Percentiles rank a stretch among this genome's conserved stretches.
Conservation (phyloP, 1,140 invertebrate species). For the Oscheius sp. region DNA sequence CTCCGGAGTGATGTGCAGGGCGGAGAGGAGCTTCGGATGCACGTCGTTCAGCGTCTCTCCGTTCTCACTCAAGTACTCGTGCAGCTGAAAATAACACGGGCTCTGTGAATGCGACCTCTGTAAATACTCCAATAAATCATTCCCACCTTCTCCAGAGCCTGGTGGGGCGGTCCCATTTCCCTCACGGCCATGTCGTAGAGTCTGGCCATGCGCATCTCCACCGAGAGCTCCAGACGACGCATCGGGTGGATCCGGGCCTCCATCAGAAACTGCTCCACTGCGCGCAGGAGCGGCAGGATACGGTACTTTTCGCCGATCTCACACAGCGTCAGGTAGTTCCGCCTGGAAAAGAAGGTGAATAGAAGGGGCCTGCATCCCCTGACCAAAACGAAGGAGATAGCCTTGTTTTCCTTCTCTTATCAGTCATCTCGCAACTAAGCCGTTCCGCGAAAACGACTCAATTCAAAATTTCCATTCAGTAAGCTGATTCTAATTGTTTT, state of each 20-base stretch:
- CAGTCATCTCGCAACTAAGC: too few species aligned
- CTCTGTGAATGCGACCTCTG: neutral
- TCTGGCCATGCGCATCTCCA: slow-evolving; percentile 32
- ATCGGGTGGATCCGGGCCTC: slow-evolving; percentile 49
- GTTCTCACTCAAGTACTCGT: slow-evolving; percentile 31
- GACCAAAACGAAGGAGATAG: too few species aligned
- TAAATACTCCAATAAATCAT: slow-evolving; percentile 11
- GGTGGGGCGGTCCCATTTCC: neutral
- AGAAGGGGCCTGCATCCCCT: too few species aligned
- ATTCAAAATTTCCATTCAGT: too few species aligned
- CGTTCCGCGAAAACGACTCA: too few species aligned
- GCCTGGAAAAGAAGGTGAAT: slow-evolving; percentile 27
- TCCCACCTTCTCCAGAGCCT: neutral
- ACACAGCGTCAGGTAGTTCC: slow-evolving; percentile 40
- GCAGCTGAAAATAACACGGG: neutral
- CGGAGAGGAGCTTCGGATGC: slow-evolving; percentile 30
- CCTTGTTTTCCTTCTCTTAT: too few species aligned
- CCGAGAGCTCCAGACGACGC: slow-evolving; percentile 44
- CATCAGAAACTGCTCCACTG: slow-evolving; percentile 43
- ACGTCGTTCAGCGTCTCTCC: slow-evolving; percentile 28
- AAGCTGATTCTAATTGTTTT: too few species aligned
- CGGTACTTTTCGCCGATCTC: slow-evolving; percentile 42
- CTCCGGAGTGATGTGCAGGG: slow-evolving; percentile 16
- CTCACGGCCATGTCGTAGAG: slow-evolving; percentile 18
- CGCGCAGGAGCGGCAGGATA: slow-evolving; percentile 41